Percentiles rank a stretch among this genome's conserved stretches.
These are phyloP conservation scores for Nephrotoma flavescens DNA, from an alignment of 2,888 invertebrate species.

Conservation along the genomic window DNA sequence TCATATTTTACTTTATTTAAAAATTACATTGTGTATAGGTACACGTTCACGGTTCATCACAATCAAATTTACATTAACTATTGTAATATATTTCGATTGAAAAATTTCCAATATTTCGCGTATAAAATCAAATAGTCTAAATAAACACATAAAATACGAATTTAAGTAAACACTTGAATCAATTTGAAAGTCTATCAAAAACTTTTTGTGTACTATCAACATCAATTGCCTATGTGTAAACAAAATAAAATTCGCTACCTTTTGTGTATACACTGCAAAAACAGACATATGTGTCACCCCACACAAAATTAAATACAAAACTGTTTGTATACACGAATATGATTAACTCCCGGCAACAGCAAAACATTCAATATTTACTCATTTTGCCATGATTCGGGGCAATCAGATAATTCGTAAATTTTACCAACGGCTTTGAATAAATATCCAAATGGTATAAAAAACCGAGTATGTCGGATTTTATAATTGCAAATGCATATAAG, in stretches of 20 bases:
- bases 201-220: background rate
- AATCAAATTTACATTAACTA: background rate
- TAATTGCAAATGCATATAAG: too few relatives aligned
- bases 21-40: background rate
- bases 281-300: background rate
- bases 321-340: too few relatives aligned
- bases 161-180: background rate
- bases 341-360: too few relatives aligned
- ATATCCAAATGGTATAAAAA: too few relatives aligned
- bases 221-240: background rate
- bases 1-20: too few relatives aligned
- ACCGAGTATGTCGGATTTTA: too few relatives aligned
- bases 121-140: background rate
- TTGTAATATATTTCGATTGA: background rate
- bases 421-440: too few relatives aligned
- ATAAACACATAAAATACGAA: background rate
- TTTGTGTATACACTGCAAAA: background rate
- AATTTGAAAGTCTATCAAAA: background rate
- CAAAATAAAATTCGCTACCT: background rate
- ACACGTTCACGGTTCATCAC: background rate
- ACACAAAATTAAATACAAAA: too few relatives aligned
- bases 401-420: too few relatives aligned
- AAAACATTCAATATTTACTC: too few relatives aligned
- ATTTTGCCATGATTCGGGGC: too few relatives aligned
- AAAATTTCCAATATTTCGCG: background rate